Evolutionary conservation across 2,888 invertebrate species (phyloP).

Genomic region (Ctena decussata): DNA sequence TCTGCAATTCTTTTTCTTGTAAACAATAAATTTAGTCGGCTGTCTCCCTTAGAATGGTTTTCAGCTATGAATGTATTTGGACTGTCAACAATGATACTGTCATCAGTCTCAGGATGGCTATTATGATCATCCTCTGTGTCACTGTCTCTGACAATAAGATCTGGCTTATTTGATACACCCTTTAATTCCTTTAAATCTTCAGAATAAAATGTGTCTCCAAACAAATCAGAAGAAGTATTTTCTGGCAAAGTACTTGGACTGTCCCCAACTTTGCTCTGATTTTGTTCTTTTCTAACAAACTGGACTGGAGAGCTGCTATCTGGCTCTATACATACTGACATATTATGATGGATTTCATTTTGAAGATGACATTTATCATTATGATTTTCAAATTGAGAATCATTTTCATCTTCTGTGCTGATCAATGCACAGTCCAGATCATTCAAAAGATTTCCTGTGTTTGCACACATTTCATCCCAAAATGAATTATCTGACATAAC

Average conservation of each 20-base stretch:
- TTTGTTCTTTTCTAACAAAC: no score
- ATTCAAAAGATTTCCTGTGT: not conserved
- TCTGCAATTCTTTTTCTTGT: not conserved
- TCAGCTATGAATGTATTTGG: not conserved
- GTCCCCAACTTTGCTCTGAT: no score
- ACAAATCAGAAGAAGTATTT: not conserved
- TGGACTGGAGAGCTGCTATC: not conserved
- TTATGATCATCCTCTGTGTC: not conserved
- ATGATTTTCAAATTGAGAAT: not conserved
- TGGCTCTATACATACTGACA: not conserved
- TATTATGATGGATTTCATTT: not conserved
- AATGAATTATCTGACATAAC: not conserved
- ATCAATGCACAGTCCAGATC: not conserved
- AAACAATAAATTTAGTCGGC: not conserved
- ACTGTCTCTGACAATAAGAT: not conserved
- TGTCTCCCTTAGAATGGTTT: not conserved
- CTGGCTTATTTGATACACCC: not conserved
- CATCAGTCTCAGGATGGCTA: conserved; percentile 30
- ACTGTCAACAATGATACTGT: conserved; percentile 38
- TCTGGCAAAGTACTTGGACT: not conserved
- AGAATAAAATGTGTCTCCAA: not conserved
- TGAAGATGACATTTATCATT: not conserved
- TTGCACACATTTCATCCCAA: not conserved
- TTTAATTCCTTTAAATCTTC: not conserved
- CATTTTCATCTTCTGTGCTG: not conserved